phyloP scores from a whole-genome alignment of 2,888 invertebrate species.

The Elysia crispata region DNA sequence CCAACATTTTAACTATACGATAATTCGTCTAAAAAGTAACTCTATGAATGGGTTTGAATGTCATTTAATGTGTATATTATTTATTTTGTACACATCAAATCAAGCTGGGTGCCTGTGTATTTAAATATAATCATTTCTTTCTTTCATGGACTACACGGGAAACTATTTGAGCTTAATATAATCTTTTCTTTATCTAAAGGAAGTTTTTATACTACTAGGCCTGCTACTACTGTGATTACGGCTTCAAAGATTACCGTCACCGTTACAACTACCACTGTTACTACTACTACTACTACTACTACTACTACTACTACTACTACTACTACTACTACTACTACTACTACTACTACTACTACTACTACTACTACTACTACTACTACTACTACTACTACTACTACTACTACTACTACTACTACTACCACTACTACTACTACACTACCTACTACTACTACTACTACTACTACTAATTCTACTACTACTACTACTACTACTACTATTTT shows the following conservation, averaged over 20 bases:
- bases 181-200: neutral
- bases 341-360: constrained; percentile 13
- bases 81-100: too few species aligned
- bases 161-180: too few species aligned
- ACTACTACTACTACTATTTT: neutral
- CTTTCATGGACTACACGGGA: too few species aligned
- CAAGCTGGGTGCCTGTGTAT: too few species aligned
- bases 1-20: too few species aligned
- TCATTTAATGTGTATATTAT: too few species aligned
- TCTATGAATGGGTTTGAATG: too few species aligned
- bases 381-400: constrained; percentile 45
- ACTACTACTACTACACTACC: too few species aligned
- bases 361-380: constrained; percentile 44
- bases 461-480: too few species aligned
- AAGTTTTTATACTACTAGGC: constrained; percentile 33
- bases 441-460: too few species aligned
- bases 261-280: constrained; percentile 21
- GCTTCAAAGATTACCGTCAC: constrained; percentile 9
- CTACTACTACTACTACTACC: constrained; percentile 38
- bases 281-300: constrained; percentile 33
- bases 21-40: too few species aligned
- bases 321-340: constrained; percentile 37
- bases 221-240: constrained; percentile 38
- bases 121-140: too few species aligned
- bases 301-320: constrained; percentile 42